phyloP scores from a whole-genome alignment of 2,113 vertebrate species.

The Saccopteryx bilineata region DNA sequence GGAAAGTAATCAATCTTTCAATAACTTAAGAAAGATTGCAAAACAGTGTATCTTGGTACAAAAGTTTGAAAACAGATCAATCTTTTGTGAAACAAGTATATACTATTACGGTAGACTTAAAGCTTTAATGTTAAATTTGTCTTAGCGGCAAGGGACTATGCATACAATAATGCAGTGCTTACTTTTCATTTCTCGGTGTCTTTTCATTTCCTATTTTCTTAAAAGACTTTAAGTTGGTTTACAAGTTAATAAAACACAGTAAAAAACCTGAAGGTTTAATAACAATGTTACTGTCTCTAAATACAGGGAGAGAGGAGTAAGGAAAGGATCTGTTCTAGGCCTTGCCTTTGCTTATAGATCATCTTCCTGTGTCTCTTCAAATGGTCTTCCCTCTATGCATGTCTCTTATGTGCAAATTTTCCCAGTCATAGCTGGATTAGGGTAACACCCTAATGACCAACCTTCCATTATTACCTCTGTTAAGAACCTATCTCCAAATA shows the following conservation, averaged over 20 bases:
- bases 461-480: background rate
- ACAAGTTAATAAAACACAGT: conserved; percentile 1
- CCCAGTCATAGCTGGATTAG: background rate
- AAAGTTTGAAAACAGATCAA: background rate
- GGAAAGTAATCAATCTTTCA: conserved; percentile 11
- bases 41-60: background rate
- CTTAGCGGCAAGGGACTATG: background rate
- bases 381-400: background rate
- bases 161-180: background rate
- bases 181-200: conserved; percentile 10
- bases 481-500: background rate
- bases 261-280: background rate
- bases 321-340: background rate
- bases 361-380: background rate
- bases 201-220: conserved; percentile 42
- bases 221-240: background rate
- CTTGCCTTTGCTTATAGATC: background rate
- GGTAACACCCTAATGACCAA: background rate
- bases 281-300: background rate
- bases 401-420: background rate
- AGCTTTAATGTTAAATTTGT: conserved; percentile 41
- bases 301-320: background rate
- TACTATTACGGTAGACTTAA: background rate
- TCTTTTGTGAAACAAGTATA: background rate
- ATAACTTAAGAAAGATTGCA: background rate